Conservation (phyloP, 2,797 vertebrate species). For the Gobio occitaniae region DNA sequence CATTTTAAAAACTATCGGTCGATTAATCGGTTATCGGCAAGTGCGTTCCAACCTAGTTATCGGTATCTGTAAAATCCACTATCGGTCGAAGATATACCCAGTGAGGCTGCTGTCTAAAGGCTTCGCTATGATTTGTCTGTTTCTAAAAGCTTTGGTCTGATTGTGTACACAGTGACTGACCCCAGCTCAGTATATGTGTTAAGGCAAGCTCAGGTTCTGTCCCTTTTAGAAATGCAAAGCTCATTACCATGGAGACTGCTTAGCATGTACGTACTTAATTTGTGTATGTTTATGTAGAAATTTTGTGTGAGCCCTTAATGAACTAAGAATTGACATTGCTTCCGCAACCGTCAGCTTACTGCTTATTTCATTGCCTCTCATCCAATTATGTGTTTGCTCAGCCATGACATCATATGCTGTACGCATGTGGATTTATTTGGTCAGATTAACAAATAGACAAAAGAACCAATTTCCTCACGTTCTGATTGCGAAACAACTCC, state of each 20-base stretch:
- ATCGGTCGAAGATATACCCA: neutral
- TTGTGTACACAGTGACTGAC: constrained; percentile 15
- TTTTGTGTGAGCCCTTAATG: constrained; percentile 2
- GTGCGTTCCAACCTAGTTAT: no score
- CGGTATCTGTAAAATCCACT: no score
- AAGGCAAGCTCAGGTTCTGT: constrained; percentile 25
- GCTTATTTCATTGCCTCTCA: constrained; percentile 35
- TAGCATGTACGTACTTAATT: constrained; percentile 5
- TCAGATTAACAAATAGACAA: constrained; percentile 20
- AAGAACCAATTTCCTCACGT: neutral
- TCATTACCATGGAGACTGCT: constrained; percentile 46
- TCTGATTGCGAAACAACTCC: neutral
- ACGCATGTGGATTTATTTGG: constrained; percentile 12
- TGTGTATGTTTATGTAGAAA: constrained; percentile 20
- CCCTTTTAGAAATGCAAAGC: constrained; percentile 44
- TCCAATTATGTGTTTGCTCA: constrained; percentile 44
- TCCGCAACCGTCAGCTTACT: neutral
- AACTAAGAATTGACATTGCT: constrained; percentile 16
- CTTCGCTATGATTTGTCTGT: constrained; percentile 7
- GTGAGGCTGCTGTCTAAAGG: neutral
- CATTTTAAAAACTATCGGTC: no score
- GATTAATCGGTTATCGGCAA: no score
- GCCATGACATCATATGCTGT: constrained; percentile 23
- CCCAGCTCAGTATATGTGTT: constrained; percentile 35
- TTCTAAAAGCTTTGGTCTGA: constrained; percentile 32